Evolutionary conservation across 2,888 invertebrate genomes (phyloP).

Genomic region (Trilocha varians): DNA sequence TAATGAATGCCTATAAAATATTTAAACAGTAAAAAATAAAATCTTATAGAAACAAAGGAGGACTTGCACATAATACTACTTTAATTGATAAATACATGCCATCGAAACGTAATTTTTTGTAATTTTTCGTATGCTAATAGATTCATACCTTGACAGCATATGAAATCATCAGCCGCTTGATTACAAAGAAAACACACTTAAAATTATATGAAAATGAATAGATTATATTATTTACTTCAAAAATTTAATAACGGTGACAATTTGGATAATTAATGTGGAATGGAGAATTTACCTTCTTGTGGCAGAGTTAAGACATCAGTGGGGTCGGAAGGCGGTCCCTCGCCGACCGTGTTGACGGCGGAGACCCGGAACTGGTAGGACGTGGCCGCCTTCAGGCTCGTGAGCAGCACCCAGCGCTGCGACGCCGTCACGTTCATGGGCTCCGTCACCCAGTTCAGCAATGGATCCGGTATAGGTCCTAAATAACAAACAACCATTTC

Average conservation of each 20-base stretch:
- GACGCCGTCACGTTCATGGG: constrained; percentile 87
- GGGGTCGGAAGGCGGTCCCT: constrained; percentile 92
- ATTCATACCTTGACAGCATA: constrained; percentile 73
- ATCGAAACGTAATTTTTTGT: too few species aligned
- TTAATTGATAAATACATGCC: too few species aligned
- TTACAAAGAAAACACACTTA: constrained; percentile 55
- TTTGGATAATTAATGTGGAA: too few species aligned
- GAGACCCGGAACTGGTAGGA: constrained; percentile 98
- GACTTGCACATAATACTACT: too few species aligned
- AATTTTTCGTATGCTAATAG: too few species aligned
- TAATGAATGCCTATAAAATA: too few species aligned
- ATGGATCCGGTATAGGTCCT: constrained; percentile 89
- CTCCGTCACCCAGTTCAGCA: constrained; percentile 91
- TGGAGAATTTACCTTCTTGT: constrained; percentile 88
- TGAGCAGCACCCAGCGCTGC: constrained; percentile 85
- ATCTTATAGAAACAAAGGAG: too few species aligned
- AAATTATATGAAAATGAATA: background rate
- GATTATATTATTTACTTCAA: background rate
- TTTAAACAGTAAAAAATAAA: too few species aligned
- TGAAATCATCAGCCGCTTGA: constrained; percentile 70
- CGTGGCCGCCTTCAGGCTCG: constrained; percentile 92
- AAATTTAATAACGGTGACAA: background rate
- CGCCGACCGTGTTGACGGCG: constrained; percentile 96
- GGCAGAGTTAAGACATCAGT: constrained; percentile 93
- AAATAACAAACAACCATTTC: constrained; percentile 13